phyloP scores from a whole-genome alignment of 2,113 vertebrate genomes.

The Microcebus ravelobensis region DNA sequence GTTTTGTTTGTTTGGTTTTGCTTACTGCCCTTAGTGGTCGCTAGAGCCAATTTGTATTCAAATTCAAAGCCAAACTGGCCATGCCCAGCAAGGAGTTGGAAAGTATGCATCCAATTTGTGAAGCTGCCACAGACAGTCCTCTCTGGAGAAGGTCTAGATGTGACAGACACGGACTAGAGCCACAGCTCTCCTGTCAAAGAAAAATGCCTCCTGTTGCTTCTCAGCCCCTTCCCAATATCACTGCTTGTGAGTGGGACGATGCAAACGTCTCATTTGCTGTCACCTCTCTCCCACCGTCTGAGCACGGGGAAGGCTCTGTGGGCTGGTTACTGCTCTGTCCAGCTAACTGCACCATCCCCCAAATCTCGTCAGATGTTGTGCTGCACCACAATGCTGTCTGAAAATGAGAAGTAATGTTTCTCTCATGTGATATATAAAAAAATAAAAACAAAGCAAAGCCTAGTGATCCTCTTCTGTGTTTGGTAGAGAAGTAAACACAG shows the following conservation, averaged over 20 bases:
- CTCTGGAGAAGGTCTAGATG: slow-evolving; percentile 43
- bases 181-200: slow-evolving; percentile 20
- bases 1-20: slow-evolving; percentile 68
- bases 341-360: background rate
- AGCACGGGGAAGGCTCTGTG: background rate
- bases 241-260: background rate
- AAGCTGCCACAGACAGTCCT: slow-evolving; percentile 58
- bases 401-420: slow-evolving; percentile 25
- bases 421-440: background rate
- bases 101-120: slow-evolving; percentile 58
- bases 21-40: slow-evolving; percentile 72
- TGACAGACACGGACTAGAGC: background rate
- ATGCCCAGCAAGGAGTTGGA: slow-evolving; percentile 72
- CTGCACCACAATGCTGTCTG: background rate
- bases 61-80: slow-evolving; percentile 71
- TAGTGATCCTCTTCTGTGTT: background rate
- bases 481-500: background rate
- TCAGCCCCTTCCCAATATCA: background rate
- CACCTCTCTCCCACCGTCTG: background rate
- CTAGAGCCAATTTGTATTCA: slow-evolving; percentile 66
- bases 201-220: background rate
- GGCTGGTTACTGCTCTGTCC: background rate
- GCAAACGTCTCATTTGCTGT: background rate
- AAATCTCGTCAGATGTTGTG: background rate
- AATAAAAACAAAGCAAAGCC: background rate